Evolutionary conservation across 1,140 invertebrate genomes (phyloP).

Genomic region (Procambarus virginalis): DNA sequence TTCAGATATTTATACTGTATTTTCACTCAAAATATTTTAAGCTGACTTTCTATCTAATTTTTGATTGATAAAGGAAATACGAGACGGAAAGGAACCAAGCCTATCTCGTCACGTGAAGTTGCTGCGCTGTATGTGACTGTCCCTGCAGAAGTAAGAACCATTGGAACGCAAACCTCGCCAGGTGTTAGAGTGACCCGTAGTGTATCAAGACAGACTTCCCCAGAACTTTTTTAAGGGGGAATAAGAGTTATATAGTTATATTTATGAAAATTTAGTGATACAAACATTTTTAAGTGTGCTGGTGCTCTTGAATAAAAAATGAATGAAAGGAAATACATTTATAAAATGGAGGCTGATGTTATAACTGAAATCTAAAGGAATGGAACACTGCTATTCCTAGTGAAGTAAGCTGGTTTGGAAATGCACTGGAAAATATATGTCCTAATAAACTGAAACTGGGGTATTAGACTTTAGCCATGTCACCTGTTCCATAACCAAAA

Average conservation of each 20-base stretch:
- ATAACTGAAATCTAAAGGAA: background rate
- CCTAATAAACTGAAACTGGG: background rate
- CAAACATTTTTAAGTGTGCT: slow-evolving; percentile 21
- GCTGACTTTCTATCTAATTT: background rate
- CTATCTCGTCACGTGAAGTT: slow-evolving; percentile 47
- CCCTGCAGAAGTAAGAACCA: slow-evolving; percentile 29
- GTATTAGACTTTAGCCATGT: background rate
- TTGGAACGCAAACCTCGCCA: slow-evolving; percentile 49
- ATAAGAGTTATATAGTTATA: background rate
- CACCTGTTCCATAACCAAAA: too few species aligned
- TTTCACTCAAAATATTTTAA: background rate
- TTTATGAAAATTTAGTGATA: slow-evolving; percentile 7
- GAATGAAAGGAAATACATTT: background rate
- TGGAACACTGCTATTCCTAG: background rate
- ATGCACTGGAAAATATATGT: background rate
- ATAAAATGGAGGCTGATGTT: background rate
- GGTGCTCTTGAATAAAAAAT: slow-evolving; percentile 28
- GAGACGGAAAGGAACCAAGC: background rate
- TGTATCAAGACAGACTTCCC: slow-evolving; percentile 56
- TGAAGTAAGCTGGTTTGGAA: background rate
- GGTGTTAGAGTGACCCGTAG: slow-evolving; percentile 53
- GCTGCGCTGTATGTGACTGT: slow-evolving; percentile 25
- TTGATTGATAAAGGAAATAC: slow-evolving; percentile 30
- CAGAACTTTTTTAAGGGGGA: slow-evolving; percentile 40
- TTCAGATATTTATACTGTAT: background rate